Conservation (phyloP, 2,797 vertebrate species). For the Clarias laeviceps region DNA sequence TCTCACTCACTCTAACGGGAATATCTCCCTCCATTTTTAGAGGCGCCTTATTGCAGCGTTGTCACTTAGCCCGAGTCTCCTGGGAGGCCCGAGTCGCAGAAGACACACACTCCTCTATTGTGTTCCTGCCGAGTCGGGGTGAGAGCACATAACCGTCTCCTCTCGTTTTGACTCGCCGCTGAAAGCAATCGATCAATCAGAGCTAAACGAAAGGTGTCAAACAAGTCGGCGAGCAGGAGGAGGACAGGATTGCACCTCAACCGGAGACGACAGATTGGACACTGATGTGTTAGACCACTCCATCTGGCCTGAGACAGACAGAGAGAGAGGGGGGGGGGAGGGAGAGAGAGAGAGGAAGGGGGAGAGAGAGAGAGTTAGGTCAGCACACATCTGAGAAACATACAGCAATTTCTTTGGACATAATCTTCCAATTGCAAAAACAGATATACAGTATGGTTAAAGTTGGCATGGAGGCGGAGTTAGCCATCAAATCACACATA, state of each 20-base stretch:
- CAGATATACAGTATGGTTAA: background rate
- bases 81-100: constrained; percentile 33
- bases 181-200: constrained; percentile 50
- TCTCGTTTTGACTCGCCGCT: constrained; percentile 38
- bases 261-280: constrained; percentile 43
- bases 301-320: constrained; percentile 34
- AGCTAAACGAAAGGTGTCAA: constrained; percentile 52
- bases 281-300: constrained; percentile 52
- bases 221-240: constrained; percentile 29
- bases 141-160: constrained; percentile 23
- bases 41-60: constrained; percentile 43
- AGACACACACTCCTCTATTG: constrained; percentile 40
- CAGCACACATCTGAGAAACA: background rate
- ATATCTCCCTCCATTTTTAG: constrained; percentile 42
- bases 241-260: constrained; percentile 31
- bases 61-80: constrained; percentile 48
- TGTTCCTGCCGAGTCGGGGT: constrained; percentile 29
- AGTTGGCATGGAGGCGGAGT: background rate
- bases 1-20: constrained; percentile 40
- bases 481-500: background rate
- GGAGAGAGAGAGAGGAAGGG: constrained; percentile 5
- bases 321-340: background rate
- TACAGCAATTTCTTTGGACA: background rate
- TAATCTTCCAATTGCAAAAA: background rate
- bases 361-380: background rate